phyloP scores from a whole-genome alignment of 92 coral and sea anemone species.

The Phenganax subtilis region DNA sequence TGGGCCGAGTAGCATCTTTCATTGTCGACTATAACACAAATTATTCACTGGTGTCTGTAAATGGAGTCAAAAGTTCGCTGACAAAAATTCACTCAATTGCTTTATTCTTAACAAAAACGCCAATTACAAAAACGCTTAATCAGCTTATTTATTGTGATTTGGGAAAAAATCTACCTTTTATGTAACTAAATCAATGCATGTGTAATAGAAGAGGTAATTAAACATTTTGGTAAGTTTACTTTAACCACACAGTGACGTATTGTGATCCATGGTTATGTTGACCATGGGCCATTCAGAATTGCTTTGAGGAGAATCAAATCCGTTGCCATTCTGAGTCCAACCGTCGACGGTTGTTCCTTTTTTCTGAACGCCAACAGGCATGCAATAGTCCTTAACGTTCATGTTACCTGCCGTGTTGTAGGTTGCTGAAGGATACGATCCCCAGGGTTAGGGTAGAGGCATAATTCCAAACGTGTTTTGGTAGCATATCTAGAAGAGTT shows the following conservation, averaged over 20 bases:
- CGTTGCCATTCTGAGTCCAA: conserved; percentile 72
- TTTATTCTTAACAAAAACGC: too few species aligned
- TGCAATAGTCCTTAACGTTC: conserved; percentile 54
- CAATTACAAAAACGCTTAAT: too few species aligned
- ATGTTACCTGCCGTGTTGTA: conserved; percentile 53
- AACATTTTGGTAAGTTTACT: conserved; percentile 16
- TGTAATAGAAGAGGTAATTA: too few species aligned
- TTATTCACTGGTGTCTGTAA: too few species aligned
- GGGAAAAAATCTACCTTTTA: too few species aligned
- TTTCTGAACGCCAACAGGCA: conserved; percentile 68
- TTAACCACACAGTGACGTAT: conserved; percentile 70
- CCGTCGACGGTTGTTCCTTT: conserved; percentile 65
- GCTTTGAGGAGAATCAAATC: conserved; percentile 67
- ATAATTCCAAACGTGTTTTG: conserved; percentile 72
- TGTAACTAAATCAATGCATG: too few species aligned
- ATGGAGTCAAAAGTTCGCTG: too few species aligned
- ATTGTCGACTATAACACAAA: too few species aligned
- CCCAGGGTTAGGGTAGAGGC: conserved; percentile 58
- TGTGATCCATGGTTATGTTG: conserved; percentile 58
- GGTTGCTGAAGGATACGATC: conserved; percentile 71
- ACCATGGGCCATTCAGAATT: conserved; percentile 79
- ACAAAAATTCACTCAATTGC: too few species aligned
- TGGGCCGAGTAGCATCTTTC: too few species aligned
- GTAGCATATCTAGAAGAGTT: conserved; percentile 52
- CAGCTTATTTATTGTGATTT: too few species aligned